Percentiles rank a stretch among this genome's conserved stretches.
Evolutionary conservation across 2,888 invertebrate species (phyloP).

Genomic region (Pseudoips prasinana): DNA sequence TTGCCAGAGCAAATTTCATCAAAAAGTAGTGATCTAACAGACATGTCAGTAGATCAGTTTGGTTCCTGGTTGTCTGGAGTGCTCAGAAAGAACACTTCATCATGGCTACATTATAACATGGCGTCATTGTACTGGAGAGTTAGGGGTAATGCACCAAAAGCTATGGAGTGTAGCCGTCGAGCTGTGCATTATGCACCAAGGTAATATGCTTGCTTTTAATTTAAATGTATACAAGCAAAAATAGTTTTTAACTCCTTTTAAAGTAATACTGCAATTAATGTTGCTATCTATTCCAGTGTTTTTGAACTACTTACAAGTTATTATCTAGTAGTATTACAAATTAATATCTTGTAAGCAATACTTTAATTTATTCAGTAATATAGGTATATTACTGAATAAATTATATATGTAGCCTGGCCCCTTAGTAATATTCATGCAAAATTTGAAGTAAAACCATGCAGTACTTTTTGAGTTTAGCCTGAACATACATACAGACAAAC

Average conservation of each 20-base stretch:
- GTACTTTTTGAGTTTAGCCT: too few relatives aligned
- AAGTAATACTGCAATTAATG: constrained; percentile 14
- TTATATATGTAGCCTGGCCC: too few relatives aligned
- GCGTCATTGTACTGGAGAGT: constrained; percentile 91
- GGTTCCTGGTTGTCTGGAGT: constrained; percentile 85
- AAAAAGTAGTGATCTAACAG: constrained; percentile 10
- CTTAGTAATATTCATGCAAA: too few relatives aligned
- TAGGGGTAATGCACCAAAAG: constrained; percentile 87
- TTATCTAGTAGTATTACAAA: too few relatives aligned
- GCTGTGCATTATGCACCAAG: constrained; percentile 89
- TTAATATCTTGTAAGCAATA: too few relatives aligned
- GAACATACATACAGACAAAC: too few relatives aligned
- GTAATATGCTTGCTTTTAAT: constrained; percentile 52
- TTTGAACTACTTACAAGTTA: too few relatives aligned
- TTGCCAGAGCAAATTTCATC: constrained; percentile 51
- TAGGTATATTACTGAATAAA: too few relatives aligned
- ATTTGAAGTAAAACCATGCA: too few relatives aligned
- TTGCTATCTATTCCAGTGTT: too few relatives aligned
- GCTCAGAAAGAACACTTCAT: constrained; percentile 85
- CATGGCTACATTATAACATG: constrained; percentile 91
- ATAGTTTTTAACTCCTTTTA: neutral
- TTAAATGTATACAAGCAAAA: neutral
- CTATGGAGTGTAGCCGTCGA: constrained; percentile 89
- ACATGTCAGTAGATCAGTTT: constrained; percentile 61
- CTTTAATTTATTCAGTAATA: too few relatives aligned